phyloP scores from a whole-genome alignment of 2,113 vertebrate genomes.

The Tragelaphus strepsiceros region DNA sequence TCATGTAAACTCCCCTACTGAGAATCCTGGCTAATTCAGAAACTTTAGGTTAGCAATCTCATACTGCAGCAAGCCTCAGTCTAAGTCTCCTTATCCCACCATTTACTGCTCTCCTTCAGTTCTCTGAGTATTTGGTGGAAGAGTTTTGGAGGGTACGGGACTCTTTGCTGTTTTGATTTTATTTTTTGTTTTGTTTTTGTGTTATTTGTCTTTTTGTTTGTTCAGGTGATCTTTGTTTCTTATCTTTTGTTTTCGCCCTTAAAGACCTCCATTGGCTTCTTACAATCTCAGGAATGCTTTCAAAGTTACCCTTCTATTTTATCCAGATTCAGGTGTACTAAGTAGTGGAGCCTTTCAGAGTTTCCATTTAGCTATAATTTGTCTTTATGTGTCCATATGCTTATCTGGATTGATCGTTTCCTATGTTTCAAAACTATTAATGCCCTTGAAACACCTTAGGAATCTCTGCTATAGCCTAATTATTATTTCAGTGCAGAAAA shows the following conservation, averaged over 20 bases:
- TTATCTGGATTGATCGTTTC: not conserved
- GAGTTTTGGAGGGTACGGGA: not conserved
- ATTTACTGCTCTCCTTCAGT: conserved; percentile 11
- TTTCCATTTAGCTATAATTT: not conserved
- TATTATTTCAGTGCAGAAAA: not conserved
- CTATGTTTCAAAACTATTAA: not conserved
- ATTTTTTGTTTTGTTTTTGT: not conserved
- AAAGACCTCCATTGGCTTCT: not conserved
- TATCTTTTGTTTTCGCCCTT: not conserved
- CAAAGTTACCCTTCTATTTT: not conserved
- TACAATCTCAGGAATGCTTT: not conserved
- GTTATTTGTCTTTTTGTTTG: not conserved
- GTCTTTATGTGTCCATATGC: not conserved
- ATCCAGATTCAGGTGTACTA: not conserved
- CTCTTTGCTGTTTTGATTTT: not conserved
- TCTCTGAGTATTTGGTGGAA: not conserved
- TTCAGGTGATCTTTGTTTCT: not conserved
- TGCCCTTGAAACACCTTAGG: not conserved
- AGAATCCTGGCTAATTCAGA: not conserved
- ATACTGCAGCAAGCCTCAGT: not conserved
- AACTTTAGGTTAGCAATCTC: conserved; percentile 7
- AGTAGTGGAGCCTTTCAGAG: not conserved
- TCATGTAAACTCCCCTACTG: not conserved
- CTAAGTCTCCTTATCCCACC: not conserved
- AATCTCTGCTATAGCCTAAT: not conserved